phyloP scores from a whole-genome alignment of 1,140 invertebrate genomes.

The Ceratosolen solmsi region DNA sequence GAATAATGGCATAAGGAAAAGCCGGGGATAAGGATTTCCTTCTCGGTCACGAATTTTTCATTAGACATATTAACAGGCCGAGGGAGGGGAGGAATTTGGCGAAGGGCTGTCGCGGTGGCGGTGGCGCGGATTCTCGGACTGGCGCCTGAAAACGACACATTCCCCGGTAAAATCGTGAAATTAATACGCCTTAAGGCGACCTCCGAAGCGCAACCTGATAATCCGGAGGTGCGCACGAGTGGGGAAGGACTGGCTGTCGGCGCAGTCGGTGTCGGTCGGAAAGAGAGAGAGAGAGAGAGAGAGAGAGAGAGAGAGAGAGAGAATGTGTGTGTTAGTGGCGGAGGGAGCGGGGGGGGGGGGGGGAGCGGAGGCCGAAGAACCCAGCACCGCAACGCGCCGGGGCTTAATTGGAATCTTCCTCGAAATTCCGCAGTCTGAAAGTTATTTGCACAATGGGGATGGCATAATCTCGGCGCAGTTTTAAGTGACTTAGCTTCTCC shows the following conservation, averaged over 20 bases:
- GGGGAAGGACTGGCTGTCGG: neutral
- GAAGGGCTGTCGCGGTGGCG: too few relatives aligned
- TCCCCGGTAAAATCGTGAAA: constrained; percentile 40
- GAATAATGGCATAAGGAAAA: neutral
- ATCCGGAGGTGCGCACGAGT: constrained; percentile 14
- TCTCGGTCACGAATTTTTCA: constrained; percentile 39
- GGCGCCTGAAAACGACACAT: constrained; percentile 34
- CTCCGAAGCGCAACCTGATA: constrained; percentile 45
- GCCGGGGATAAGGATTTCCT: neutral
- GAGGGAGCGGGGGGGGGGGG: constrained; percentile 14
- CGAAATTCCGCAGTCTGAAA: constrained; percentile 51
- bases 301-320: constrained; percentile 25
- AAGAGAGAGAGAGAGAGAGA: constrained; percentile 16
- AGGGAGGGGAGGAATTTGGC: neutral
- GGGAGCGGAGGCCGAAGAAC: neutral
- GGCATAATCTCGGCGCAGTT: constrained; percentile 51
- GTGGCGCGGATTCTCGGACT: neutral
- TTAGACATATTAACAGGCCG: constrained; percentile 34
- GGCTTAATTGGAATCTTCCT: constrained; percentile 51
- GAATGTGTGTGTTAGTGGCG: too few relatives aligned
- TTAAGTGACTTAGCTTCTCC: constrained; percentile 48
- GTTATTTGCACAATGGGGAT: constrained; percentile 50
- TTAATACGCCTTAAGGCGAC: constrained; percentile 50
- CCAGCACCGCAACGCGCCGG: neutral
- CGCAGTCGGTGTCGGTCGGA: too few relatives aligned